Base-by-base conservation (phyloP, 2,113 vertebrate species). In the Micronycteris hirsuta region DNA sequence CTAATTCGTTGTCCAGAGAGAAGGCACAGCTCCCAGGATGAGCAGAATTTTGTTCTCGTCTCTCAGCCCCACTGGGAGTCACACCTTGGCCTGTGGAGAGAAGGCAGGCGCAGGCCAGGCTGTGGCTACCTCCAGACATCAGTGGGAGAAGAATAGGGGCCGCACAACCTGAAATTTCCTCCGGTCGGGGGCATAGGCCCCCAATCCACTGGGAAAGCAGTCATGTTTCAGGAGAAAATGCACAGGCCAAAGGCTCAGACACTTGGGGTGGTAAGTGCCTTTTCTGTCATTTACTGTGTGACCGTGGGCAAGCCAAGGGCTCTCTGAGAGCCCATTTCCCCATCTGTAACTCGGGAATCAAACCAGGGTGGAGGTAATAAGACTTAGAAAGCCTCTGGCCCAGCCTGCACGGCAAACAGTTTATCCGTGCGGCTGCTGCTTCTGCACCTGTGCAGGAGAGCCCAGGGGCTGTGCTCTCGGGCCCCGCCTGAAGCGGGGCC, bases 361-460 rank as follows among this genome's bases (percentile, higher is more conserved):
- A 68, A 67, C 7, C 0, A 91, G 31, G 4, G 28, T 31, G 36
- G 38, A 13, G 28, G 65, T 36, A 15, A 7, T 26, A 17, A 49
- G 26, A n/a, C 19, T 88, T 36, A 82, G 78, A 45, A 70, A 54
- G 20, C 6, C 1, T 2, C 4, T 1, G 7, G 8, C 52, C n/a
- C 7, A 31, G 71, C 22, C n/a, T 41, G 36, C 16, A 0, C 0
- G 5, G 41, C 14, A 43, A 85, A 52, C 1, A 7, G 56, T 10
- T 54, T 6, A 12, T 17, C 28, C 33, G 0, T 0, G 5, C 11
- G 0, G 3, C 31, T 28, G 31, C 74, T 41, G 6, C 31, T 14
- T 7, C 26, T 38, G 19, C 11, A 3, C 26, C 45, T 52, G 14
- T 7, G 16, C 19, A 43, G 9, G 8, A 76, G 61, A 65, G n/a